Conservation (phyloP, 2,113 vertebrate species). For the Rhea americana region DNA sequence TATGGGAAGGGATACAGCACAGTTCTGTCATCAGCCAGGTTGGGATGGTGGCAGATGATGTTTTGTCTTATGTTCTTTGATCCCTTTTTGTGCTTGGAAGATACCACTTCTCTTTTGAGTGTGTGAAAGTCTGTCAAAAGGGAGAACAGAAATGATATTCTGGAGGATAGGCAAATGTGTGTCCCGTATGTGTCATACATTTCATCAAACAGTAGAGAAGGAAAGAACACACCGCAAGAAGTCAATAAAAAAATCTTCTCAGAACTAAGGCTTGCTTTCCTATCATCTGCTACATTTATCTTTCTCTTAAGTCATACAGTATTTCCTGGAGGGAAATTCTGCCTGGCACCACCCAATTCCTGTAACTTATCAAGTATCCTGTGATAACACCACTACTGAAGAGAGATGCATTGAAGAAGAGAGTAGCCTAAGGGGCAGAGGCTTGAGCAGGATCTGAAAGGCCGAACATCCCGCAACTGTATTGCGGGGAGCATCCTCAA, state of each 20-base stretch:
- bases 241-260: not conserved
- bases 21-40: not conserved
- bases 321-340: not conserved
- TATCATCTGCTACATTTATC: not conserved
- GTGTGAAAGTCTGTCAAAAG: not conserved
- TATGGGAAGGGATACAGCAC: not conserved
- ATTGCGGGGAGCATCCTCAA: not conserved
- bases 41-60: not conserved
- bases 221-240: not conserved
- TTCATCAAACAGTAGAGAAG: not conserved
- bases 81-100: not conserved
- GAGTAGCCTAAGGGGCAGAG: not conserved
- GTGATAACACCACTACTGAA: not conserved
- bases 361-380: not conserved
- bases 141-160: not conserved
- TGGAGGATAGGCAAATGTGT: not conserved
- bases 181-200: not conserved
- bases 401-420: not conserved
- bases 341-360: not conserved
- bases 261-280: not conserved
- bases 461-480: not conserved
- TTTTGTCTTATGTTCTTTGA: not conserved
- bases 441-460: not conserved
- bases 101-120: not conserved
- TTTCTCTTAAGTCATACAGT: not conserved